phyloP scores from a whole-genome alignment of 2,888 invertebrate genomes.

The Lycocerus yunnanus region DNA sequence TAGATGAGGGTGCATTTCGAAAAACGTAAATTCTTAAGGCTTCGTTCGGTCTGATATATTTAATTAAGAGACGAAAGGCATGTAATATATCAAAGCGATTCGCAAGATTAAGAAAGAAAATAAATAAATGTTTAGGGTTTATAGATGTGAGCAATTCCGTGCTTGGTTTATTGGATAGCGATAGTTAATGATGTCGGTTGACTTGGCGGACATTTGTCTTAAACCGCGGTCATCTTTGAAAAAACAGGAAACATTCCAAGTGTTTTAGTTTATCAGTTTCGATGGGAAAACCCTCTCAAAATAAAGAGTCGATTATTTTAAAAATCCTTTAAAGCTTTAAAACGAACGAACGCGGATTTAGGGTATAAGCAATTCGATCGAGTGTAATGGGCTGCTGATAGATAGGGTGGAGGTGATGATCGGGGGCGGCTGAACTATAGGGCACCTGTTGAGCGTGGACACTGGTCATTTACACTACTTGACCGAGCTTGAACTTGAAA shows the following conservation, averaged over 20 bases:
- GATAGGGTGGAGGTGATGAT: slow-evolving; percentile 27
- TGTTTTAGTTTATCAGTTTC: neutral
- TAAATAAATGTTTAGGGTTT: slow-evolving; percentile 35
- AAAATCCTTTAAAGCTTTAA: neutral
- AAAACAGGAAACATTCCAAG: slow-evolving; percentile 7
- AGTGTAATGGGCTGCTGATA: slow-evolving; percentile 22
- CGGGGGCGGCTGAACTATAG: slow-evolving; percentile 29
- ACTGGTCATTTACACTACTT: slow-evolving; percentile 40
- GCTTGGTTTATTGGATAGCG: slow-evolving; percentile 34
- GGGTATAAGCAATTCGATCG: slow-evolving; percentile 19
- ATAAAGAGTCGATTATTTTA: neutral
- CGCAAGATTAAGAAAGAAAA: slow-evolving; percentile 37
- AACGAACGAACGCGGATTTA: slow-evolving; percentile 9
- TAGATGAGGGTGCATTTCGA: slow-evolving; percentile 2
- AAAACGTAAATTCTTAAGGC: slow-evolving; percentile 17
- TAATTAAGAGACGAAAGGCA: slow-evolving; percentile 39
- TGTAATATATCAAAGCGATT: slow-evolving; percentile 39
- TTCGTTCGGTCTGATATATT: slow-evolving; percentile 27
- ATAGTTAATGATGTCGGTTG: slow-evolving; percentile 35
- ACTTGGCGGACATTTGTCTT: slow-evolving; percentile 27
- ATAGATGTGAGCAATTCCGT: slow-evolving; percentile 30
- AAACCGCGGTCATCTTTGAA: slow-evolving; percentile 2
- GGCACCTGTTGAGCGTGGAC: slow-evolving; percentile 40
- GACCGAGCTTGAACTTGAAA: slow-evolving; percentile 33
- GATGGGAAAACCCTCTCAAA: neutral